phyloP scores from a whole-genome alignment of 2,113 vertebrate species.

The Junco hyemalis region DNA sequence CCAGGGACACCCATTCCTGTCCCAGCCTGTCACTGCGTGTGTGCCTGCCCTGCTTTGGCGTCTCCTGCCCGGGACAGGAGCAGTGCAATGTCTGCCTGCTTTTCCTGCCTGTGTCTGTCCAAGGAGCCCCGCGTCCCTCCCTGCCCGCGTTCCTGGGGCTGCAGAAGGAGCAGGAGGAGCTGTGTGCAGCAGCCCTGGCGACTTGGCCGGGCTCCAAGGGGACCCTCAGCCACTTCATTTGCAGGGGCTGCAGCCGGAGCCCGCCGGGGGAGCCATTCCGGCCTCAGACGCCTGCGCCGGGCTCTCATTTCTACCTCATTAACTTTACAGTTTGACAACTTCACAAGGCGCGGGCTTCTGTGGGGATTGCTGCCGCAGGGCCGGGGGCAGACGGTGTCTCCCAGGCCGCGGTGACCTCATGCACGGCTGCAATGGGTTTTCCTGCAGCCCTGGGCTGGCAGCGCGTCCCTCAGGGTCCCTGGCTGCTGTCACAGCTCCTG shows the following conservation, averaged over 20 bases:
- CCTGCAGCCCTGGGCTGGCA: neutral
- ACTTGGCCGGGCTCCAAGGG: slow-evolving; percentile 17
- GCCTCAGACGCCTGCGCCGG: slow-evolving; percentile 28
- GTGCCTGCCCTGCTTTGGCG: neutral
- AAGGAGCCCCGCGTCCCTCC: neutral
- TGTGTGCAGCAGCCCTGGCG: neutral
- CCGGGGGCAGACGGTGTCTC: neutral
- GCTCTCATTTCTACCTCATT: slow-evolving; percentile 72
- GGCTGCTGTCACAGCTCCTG: neutral
- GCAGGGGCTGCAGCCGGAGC: neutral
- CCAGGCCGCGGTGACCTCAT: neutral
- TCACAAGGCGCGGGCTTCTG: slow-evolving; percentile 53
- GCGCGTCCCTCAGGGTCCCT: neutral
- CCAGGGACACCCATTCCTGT: fast-evolving
- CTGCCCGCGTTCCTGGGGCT: neutral
- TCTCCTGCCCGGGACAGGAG: neutral
- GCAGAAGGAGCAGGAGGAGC: neutral
- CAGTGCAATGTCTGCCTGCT: slow-evolving; percentile 9
- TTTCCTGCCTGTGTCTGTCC: slow-evolving; percentile 13
- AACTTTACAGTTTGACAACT: slow-evolving; percentile 72
- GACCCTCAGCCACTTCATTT: slow-evolving; percentile 55
- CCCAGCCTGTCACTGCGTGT: fast-evolving
- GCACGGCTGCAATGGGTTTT: neutral
- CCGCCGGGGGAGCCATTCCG: slow-evolving; percentile 29
- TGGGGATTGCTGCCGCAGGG: neutral